These are phyloP conservation scores for Monochamus saltuarius DNA, from an alignment of 1,140 invertebrate genomes.

Conservation along the genomic window DNA sequence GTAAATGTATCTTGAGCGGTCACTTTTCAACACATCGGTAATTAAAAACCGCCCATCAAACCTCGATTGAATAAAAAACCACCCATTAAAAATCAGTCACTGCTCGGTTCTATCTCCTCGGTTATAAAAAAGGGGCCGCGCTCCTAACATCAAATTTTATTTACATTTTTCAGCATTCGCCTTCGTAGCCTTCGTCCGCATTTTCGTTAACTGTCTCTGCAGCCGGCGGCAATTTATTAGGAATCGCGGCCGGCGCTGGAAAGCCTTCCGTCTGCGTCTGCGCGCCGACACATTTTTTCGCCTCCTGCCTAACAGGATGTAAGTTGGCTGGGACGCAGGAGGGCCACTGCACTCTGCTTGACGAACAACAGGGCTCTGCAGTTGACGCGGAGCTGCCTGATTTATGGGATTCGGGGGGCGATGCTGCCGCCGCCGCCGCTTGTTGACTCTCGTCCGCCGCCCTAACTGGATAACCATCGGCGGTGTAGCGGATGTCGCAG, in stretches of 20 bases:
- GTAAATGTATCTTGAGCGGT: too few species aligned
- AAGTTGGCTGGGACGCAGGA: background rate
- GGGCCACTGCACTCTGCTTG: background rate
- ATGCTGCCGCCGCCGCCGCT: background rate
- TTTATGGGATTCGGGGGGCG: background rate
- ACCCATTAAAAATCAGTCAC: too few species aligned
- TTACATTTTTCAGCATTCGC: conserved; percentile 57
- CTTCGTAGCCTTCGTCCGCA: conserved; percentile 83
- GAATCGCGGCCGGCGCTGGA: conserved; percentile 6
- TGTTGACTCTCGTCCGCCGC: conserved; percentile 2
- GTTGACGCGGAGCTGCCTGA: background rate
- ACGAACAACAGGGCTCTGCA: background rate
- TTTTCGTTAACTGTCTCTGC: conserved; percentile 54
- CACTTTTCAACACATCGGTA: too few species aligned
- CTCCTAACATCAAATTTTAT: too few species aligned
- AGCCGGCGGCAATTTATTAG: conserved; percentile 62
- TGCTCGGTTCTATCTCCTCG: too few species aligned
- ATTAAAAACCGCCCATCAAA: too few species aligned
- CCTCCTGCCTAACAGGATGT: conserved; percentile 14
- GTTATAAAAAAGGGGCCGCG: too few species aligned
- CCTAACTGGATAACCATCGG: conserved; percentile 71
- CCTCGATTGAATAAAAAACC: too few species aligned
- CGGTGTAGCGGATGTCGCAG: conserved; percentile 70
- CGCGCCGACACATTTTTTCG: conserved; percentile 56
- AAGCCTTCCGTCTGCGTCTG: conserved; percentile 55